Evolutionary conservation across 2,113 vertebrate species (phyloP), one percentile per base, ranked within the genome.

Genomic region (Oreochromis aureus): DNA sequence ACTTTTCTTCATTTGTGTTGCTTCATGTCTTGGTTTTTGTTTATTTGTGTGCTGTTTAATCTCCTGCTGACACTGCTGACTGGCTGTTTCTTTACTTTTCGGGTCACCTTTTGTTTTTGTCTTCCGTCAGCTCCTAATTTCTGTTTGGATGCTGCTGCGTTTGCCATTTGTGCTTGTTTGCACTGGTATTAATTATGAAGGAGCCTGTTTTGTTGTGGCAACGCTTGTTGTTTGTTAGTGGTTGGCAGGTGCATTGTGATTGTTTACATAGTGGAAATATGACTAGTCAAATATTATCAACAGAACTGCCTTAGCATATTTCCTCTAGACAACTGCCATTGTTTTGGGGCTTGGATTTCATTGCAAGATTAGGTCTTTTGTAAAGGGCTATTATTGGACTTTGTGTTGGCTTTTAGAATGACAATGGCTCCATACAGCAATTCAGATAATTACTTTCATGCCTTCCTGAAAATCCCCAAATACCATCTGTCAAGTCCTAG

Each of bases 161-260:
- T 71, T 55, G 61, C 6, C 78, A 9, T 85, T 41, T 79, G 73
- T 78, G 48, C n/a, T 4, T 85, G 84, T 90, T 92, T 86, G 78
- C 54, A 10, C 86, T 84, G 48, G 80, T 78, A 83, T 85, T 86
- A 81, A 86, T 91, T 71, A 83, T 55, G 36, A 24, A 85, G 54
- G 71, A 36, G 39, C 51, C 7, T 54, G 1, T n/a, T 80, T 84
- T 69, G 63, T 44, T 76, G 79, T 9, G 46, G 85, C 82, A 84
- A 41, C 69, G 61, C 56, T 83, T 80, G 5, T 59, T 83, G 82
- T 59, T 86, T 16, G 16, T 66, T 66, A 19, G n/a, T 78, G 63
- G 41, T 58, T 55, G 86, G 85, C 93, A 92, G 90, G 82, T 92
- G 84, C 32, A 22, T 78, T 55, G 10, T 44, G 83, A 78, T 81